These are phyloP conservation scores for Mus minutoides DNA, from an alignment of 2,797 vertebrate genomes.

Conservation along the genomic window DNA sequence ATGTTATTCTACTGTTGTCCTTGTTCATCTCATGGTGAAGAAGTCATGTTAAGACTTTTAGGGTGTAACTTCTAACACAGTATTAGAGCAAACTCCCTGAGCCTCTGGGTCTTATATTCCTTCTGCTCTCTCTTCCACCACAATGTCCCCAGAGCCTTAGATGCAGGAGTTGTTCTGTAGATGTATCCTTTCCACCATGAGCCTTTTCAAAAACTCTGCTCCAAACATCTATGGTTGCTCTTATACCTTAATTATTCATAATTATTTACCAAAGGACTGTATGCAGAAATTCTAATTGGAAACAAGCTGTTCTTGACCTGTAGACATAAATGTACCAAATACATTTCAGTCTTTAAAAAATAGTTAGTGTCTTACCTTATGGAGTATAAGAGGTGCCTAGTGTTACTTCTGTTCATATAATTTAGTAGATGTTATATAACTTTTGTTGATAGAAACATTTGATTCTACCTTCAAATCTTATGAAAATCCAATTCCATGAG, in stretches of 20 bases:
- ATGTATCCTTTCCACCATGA: neutral
- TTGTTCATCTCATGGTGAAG: neutral
- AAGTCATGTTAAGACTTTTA: neutral
- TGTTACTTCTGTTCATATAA: neutral
- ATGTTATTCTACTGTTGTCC: neutral
- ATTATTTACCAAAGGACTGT: neutral
- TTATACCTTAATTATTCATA: neutral
- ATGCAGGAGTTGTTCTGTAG: neutral
- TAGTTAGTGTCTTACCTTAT: neutral
- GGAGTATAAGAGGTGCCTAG: neutral
- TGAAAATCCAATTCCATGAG: neutral
- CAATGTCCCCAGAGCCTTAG: neutral
- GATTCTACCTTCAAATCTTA: neutral
- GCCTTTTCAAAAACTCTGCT: neutral
- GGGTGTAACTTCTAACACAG: neutral
- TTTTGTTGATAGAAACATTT: neutral
- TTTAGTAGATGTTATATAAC: neutral
- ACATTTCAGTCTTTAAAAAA: neutral
- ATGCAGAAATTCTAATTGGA: neutral
- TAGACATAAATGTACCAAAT: neutral
- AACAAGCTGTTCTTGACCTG: neutral
- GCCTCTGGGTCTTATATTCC: neutral
- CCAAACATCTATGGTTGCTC: neutral
- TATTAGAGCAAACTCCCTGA: neutral
- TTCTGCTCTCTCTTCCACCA: neutral